Base-by-base conservation (phyloP, 2,113 vertebrate genomes). In the Oxyruncus cristatus region DNA sequence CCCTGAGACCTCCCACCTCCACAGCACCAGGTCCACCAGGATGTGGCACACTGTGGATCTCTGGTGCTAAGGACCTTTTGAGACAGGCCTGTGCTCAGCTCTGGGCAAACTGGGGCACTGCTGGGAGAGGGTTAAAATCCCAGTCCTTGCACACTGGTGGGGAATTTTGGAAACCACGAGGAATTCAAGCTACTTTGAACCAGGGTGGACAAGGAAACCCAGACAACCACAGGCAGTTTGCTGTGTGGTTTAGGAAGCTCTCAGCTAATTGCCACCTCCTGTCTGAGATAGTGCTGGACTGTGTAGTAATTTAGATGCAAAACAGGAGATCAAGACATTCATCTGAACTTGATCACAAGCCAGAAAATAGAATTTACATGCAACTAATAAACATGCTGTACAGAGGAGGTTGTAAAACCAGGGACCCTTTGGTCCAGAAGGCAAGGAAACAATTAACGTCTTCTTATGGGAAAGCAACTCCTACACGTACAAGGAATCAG, bases 301-400 rank as follows among this genome's bases (percentile, higher is more conserved):
- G 35, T 65, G 23, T 65, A 70, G 53, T 70, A 85, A 90, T 76
- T 92, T 68, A 85, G 46, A 85, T 68, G 55, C 39, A 88, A 93
- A 96, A 35, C 26, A 88, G 22, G 15, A 85, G 53, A 94, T 88
- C 37, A 76, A 94, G 66, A 66, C 19, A 28, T 82, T 92, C 62
- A 56, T 50, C 78, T 62, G 78, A 50, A 85, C 49, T 90, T 2
- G 0, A 72, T 56, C 44, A 63, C 32, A 76, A 95, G 49, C 59
- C 78, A 85, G 75, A 88, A 93, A 94, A 89, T 5, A 66, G 72
- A 23, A 41, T 89, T 88, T 62, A 76, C 22, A 30, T 76, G 26
- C 49, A 79, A 79, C 14, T 76, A 49, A 52, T 12, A 93, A 78
- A 44, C 32, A 30, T 59, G 20, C 6, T 89, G 58, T 84, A 59